These are phyloP conservation scores for Columba guinea DNA, from an alignment of 2,797 vertebrate genomes.

Conservation along the genomic window DNA sequence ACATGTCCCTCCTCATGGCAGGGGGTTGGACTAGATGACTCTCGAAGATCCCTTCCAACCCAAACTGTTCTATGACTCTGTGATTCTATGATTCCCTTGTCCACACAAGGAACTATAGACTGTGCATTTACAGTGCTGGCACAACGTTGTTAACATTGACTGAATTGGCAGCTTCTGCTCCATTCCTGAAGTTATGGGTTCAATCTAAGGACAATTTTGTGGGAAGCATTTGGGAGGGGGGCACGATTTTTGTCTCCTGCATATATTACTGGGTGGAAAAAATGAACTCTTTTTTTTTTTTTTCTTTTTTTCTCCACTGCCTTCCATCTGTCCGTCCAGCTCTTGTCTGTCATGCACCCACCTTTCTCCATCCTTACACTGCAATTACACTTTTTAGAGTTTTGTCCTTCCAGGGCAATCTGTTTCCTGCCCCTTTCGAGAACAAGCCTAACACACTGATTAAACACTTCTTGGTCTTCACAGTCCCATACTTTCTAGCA, in stretches of 20 bases:
- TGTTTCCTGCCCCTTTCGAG: slow-evolving; percentile 58
- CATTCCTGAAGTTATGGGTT: background rate
- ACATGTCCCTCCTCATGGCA: too few species aligned
- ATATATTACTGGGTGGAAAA: background rate
- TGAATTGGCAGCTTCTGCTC: background rate
- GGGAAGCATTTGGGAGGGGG: background rate
- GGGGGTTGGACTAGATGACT: too few species aligned
- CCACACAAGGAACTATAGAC: background rate
- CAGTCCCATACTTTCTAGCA: slow-evolving; percentile 73
- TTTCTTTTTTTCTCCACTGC: background rate
- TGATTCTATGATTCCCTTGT: background rate
- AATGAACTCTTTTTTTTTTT: background rate
- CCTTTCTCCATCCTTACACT: slow-evolving; percentile 8
- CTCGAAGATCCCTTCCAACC: too few species aligned
- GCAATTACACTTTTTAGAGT: slow-evolving; percentile 53
- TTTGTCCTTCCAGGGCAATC: slow-evolving; percentile 67
- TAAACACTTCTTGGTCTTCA: slow-evolving; percentile 71
- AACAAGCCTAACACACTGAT: slow-evolving; percentile 67
- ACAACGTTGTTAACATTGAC: rapidly evolving
- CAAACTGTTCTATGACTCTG: too few species aligned
- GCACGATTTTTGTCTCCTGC: background rate
- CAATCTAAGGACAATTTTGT: background rate
- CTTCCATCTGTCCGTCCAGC: background rate
- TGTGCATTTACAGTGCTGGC: background rate
- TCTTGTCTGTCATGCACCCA: background rate